Evolutionary conservation across 2,113 vertebrate species (phyloP).

Genomic region (Hiodon alosoides): DNA sequence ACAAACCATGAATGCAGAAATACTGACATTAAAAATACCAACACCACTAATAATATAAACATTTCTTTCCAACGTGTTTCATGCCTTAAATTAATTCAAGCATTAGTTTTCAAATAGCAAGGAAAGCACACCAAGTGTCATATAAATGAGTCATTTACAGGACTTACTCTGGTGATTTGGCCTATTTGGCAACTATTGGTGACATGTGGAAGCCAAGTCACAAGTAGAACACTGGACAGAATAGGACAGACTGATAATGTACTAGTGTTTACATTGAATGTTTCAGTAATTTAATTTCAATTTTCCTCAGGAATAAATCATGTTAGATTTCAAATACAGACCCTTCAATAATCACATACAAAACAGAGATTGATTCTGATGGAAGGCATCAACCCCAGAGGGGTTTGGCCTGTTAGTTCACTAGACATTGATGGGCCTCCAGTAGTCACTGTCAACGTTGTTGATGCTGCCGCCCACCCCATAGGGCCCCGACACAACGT

Average conservation of each 20-base stretch:
- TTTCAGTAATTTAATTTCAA: too few relatives aligned
- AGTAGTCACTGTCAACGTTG: constrained; percentile 85
- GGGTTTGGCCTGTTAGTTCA: neutral
- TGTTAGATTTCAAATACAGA: too few relatives aligned
- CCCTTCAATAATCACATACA: too few relatives aligned
- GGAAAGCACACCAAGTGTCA: neutral
- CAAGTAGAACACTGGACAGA: too few relatives aligned
- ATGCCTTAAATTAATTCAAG: neutral
- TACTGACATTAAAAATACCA: neutral
- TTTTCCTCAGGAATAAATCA: too few relatives aligned
- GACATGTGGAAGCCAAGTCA: too few relatives aligned
- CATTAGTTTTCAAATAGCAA: neutral
- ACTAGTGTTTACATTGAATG: too few relatives aligned
- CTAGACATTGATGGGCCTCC: constrained; percentile 83
- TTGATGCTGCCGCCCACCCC: constrained; percentile 75
- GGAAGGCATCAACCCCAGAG: too few relatives aligned
- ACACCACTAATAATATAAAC: constrained; percentile 9
- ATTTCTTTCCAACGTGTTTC: neutral
- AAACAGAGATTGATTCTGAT: too few relatives aligned
- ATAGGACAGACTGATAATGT: too few relatives aligned
- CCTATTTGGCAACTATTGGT: too few relatives aligned
- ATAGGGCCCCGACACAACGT: constrained; percentile 82
- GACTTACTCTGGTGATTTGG: too few relatives aligned
- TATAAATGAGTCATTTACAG: neutral
- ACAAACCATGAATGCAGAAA: neutral